Conservation (phyloP, 2,113 vertebrate species). For the Campylorhamphus procurvoides region DNA sequence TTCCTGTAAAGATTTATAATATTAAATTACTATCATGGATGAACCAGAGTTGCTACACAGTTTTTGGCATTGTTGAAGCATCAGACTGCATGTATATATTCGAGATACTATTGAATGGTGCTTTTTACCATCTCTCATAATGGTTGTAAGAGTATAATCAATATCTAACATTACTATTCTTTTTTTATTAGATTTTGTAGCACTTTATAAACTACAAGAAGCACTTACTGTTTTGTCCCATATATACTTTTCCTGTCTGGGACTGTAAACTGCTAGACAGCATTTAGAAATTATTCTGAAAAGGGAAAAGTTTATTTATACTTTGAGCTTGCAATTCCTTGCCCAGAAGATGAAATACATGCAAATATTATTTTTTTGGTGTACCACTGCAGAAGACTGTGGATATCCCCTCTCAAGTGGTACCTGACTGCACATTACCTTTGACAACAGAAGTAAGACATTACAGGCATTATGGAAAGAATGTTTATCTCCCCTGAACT, state of each 20-base stretch:
- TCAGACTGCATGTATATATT: background rate
- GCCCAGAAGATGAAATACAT: background rate
- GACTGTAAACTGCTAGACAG: background rate
- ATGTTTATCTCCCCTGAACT: background rate
- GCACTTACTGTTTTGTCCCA: background rate
- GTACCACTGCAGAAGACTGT: background rate
- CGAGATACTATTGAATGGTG: background rate
- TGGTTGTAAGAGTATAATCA: background rate
- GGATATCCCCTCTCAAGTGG: background rate
- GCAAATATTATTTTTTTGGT: background rate
- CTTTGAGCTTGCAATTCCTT: background rate
- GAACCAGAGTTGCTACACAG: background rate
- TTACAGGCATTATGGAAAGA: background rate
- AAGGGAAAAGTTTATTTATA: background rate
- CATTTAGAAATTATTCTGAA: background rate
- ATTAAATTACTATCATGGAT: background rate
- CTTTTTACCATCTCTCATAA: background rate
- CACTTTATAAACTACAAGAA: background rate
- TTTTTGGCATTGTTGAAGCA: background rate
- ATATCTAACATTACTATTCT: background rate
- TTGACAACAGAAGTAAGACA: background rate
- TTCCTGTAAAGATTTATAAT: background rate
- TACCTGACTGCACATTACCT: background rate
- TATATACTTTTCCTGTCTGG: background rate
- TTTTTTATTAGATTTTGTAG: background rate